Evolutionary conservation across 2,797 vertebrate genomes (phyloP), one percentile per base, ranked within the genome.

Genomic region (Spinus pinus): DNA sequence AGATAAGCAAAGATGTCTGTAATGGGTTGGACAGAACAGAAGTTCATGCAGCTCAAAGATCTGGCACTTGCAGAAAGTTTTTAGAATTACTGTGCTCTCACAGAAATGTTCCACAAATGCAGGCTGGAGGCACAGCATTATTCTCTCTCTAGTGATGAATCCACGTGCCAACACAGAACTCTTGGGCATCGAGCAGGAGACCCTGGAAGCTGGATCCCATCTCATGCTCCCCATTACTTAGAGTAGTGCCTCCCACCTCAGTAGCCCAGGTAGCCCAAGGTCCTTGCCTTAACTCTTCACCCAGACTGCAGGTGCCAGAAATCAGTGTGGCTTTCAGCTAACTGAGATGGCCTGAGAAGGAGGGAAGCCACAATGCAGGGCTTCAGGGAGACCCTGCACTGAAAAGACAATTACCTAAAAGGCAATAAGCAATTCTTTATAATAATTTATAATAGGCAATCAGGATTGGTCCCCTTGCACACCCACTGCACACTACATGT

Each of bases 1-100:
- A 96, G 94, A 92, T 96, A 95, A 96, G 92, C 72, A 91, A 81
- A 89, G 81, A 91, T 0, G 13, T 71, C 71, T 89, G 62, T 72
- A 92, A 69, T 23, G 44, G 41, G 41, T 33, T 81, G 33, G 39
- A 67, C 39, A 89, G 88, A 93, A 74, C n/a, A 83, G 84, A 56
- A 17, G 0, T 69, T 56, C 49, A 47, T 74, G 70, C 51, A 61
- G 47, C 51, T 83, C 57, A 37, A 65, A 88, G 61, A 67, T 71
- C 54, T 30, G 30, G 47, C 1, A 9, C 69, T 67, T 24, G 57
- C n/a, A 70, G 84, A 86, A 80, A 58, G 33, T n/a, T 87, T 93
- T 80, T 56, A 62, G 70, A 61, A 28, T 49, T 62, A 61, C 53
- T n/a, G 12, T 39, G 50, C 30, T 7, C 30, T 31, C 84, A 65